These are phyloP conservation scores for Atta cephalotes DNA, from an alignment of 1,140 invertebrate genomes.

Conservation along the genomic window DNA sequence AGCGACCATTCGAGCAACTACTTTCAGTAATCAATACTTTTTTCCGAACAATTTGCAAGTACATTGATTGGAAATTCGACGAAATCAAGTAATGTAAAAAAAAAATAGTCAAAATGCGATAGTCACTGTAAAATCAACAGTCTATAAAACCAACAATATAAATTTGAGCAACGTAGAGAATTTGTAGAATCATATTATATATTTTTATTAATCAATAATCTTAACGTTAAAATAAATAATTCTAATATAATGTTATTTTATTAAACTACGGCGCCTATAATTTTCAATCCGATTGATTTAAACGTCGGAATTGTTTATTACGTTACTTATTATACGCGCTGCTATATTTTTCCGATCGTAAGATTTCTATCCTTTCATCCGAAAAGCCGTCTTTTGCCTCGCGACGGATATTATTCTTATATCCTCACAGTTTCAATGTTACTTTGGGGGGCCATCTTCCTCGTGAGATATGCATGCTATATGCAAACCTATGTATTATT, in stretches of 20 bases:
- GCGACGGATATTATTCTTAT: constrained; percentile 52
- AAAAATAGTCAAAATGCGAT: background rate
- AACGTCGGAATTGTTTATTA: constrained; percentile 15
- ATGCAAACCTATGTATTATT: constrained; percentile 67
- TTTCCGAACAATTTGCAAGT: background rate
- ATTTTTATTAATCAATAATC: background rate
- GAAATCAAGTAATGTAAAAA: background rate
- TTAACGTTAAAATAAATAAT: constrained; percentile 2
- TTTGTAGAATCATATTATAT: background rate
- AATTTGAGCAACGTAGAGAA: background rate
- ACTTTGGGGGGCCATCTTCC: constrained; percentile 24
- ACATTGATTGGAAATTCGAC: background rate
- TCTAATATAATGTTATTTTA: background rate
- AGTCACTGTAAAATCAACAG: background rate
- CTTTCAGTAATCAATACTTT: constrained; percentile 6
- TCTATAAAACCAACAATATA: background rate
- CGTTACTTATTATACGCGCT: constrained; percentile 10
- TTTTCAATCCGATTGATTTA: constrained; percentile 12
- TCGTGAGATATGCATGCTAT: constrained; percentile 20
- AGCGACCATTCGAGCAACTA: background rate
- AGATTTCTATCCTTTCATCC: constrained; percentile 42
- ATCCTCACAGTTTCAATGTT: constrained; percentile 62
- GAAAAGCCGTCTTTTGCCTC: background rate
- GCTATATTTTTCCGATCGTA: background rate
- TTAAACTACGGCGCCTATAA: background rate